A percentile compares a stretch with the other conserved stretches of the same genome.
These are phyloP conservation scores for Himantopus leucocephalus DNA, from an alignment of 2,113 vertebrate species.

Conservation along the genomic window DNA sequence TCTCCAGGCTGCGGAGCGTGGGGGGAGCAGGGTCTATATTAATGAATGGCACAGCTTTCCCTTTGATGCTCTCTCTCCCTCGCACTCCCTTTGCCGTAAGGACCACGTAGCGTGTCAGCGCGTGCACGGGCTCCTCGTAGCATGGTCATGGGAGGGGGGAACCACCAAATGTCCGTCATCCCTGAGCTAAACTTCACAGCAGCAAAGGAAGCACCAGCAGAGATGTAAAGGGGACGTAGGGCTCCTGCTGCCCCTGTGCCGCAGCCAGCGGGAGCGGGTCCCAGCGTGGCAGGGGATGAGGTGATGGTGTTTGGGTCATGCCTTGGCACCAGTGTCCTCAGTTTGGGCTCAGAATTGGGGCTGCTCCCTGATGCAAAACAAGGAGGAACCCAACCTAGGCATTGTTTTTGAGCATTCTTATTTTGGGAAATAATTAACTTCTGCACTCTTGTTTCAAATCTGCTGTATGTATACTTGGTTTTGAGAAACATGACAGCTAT, in stretches of 20 bases:
- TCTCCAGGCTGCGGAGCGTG: accelerated
- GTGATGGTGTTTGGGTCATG: not conserved
- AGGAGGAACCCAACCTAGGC: not conserved
- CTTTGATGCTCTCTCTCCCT: not conserved
- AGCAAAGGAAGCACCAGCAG: not conserved
- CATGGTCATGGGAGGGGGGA: not conserved
- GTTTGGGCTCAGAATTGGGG: not conserved
- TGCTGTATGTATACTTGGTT: not conserved
- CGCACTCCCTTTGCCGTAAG: accelerated
- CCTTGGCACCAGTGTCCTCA: not conserved
- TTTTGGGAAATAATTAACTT: not conserved
- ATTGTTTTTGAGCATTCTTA: not conserved
- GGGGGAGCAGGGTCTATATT: not conserved
- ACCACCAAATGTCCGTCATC: too few species aligned
- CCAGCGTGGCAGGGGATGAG: not conserved
- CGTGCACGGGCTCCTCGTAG: accelerated
- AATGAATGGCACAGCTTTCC: accelerated
- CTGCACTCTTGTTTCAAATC: not conserved
- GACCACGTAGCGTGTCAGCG: accelerated
- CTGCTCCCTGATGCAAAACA: not conserved
- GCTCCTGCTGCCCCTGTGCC: not conserved
- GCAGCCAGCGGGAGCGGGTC: not conserved
- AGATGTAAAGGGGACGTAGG: not conserved
- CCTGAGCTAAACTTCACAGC: not conserved
- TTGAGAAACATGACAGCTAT: not conserved